Evolutionary conservation across 2,888 invertebrate genomes (phyloP).

Genomic region (Branchellion lobata): DNA sequence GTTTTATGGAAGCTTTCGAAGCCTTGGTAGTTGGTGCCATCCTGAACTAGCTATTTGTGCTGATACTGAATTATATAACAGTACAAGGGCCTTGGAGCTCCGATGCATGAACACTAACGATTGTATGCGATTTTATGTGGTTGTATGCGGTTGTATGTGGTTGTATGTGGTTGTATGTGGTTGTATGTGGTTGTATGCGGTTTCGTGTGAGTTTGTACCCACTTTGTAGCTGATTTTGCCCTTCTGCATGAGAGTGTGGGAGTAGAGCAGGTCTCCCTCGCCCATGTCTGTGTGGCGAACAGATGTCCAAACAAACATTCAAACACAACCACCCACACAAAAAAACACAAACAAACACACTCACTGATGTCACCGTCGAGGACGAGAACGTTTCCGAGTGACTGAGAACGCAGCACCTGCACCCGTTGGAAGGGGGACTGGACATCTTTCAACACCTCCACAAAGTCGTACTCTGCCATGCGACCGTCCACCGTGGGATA

Average conservation of each 20-base stretch:
- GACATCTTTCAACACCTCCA: constrained; percentile 77
- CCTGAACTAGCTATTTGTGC: too few species aligned
- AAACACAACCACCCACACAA: constrained; percentile 68
- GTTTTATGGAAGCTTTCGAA: too few species aligned
- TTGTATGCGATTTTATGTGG: too few species aligned
- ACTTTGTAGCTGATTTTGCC: constrained; percentile 75
- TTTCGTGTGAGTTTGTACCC: background rate
- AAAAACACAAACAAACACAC: constrained; percentile 58
- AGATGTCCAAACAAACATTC: too few species aligned
- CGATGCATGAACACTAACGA: too few species aligned
- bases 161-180: too few species aligned
- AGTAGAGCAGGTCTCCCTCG: constrained; percentile 86
- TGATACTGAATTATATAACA: too few species aligned
- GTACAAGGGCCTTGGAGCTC: too few species aligned
- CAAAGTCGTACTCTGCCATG: constrained; percentile 85
- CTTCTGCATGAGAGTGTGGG: constrained; percentile 84
- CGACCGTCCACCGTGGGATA: constrained; percentile 73
- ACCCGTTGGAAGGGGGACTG: constrained; percentile 84
- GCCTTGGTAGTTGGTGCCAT: too few species aligned
- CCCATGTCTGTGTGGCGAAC: constrained; percentile 66
- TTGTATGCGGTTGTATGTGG: too few species aligned
- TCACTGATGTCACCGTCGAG: constrained; percentile 89
- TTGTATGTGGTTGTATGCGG: too few species aligned
- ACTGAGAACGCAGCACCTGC: constrained; percentile 84
- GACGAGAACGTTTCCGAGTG: constrained; percentile 84